Base-by-base conservation (phyloP, 35 echinoderm and acorn worm species). In the Eucidaris tribuloides region DNA sequence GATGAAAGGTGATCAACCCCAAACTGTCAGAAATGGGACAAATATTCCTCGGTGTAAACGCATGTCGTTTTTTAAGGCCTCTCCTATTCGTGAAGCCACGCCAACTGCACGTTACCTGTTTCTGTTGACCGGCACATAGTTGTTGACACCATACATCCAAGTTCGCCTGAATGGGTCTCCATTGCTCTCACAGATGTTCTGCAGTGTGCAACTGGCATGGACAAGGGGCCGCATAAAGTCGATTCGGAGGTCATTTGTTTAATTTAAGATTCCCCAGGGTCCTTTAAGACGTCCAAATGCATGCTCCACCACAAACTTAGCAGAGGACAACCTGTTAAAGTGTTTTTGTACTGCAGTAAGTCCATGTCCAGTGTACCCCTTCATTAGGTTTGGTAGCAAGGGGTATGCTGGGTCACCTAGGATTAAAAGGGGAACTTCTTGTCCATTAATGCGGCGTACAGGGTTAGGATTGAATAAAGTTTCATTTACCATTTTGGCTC, bases 361-460 rank as follows among this genome's bases (percentile, higher is more conserved):
- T 66, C 62, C 7, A 15, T 28, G 14, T 42, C 70, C 52, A 22
- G 49, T 7, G 62, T 52, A 78, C 5, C 70, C 36, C 54, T 78
- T 86, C 84, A 86, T 86, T 20, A 86, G 37, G 59, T 63, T 70
- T 3, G 66, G 45, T 19, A 37, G 48, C 43, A 86, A 43, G 19
- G 71, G 84, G 45, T 86, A 86, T 1, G 84, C 84, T 41, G 84
- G 84, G 42, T 86, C 84, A 19, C 84, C 84, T 22, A 86, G 22
- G 3, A 86, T 42, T 4, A 76, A 33, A 3, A 79, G 28, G 18
- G 76, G 76, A 42, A 79, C 31, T 5, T 44, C 14, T 46, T 9
- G 7, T 9, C 71, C 71, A 9, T 9, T 11, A 9, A 77, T 77
- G 15, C 33, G 71, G 13, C 14, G 27, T 9, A 40, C 43, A 39